A percentile compares a stretch with the other conserved stretches of the same genome.
These are phyloP conservation scores for Cryptocheilus praepositus DNA, from an alignment of 2,888 invertebrate species.

Conservation along the genomic window DNA sequence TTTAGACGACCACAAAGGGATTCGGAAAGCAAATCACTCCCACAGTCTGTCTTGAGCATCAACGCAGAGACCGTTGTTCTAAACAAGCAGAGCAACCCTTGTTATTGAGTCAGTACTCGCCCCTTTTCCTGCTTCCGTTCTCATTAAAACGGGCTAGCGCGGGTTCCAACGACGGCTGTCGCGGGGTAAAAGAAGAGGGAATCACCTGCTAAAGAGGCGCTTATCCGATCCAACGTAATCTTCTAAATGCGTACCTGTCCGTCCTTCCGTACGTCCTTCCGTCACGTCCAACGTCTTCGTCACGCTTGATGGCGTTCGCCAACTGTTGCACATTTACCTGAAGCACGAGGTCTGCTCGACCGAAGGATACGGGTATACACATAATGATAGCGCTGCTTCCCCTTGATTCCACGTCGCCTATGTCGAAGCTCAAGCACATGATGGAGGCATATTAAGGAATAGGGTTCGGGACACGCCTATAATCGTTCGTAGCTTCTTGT, in stretches of 20 bases:
- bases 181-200: constrained; percentile 15
- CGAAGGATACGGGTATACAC: constrained; percentile 29
- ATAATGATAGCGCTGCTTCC: constrained; percentile 32
- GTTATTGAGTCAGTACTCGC: no score
- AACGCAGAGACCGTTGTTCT: no score
- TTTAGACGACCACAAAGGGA: no score
- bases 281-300: constrained; percentile 60
- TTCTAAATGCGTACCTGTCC: constrained; percentile 46
- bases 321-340: constrained; percentile 64
- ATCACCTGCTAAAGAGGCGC: constrained; percentile 35
- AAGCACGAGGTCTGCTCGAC: neutral
- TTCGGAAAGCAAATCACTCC: no score
- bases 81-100: no score
- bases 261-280: constrained; percentile 43
- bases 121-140: constrained; percentile 3
- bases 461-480: no score
- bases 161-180: neutral
- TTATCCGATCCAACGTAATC: constrained; percentile 46
- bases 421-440: constrained; percentile 19
- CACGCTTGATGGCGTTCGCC: constrained; percentile 58
- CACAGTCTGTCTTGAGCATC: no score
- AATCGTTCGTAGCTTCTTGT: no score
- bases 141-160: no score
- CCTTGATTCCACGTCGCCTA: constrained; percentile 19
- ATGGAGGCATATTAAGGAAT: constrained; percentile 1